phyloP scores from a whole-genome alignment of 2,797 vertebrate genomes.

The Diplodus sargus region DNA sequence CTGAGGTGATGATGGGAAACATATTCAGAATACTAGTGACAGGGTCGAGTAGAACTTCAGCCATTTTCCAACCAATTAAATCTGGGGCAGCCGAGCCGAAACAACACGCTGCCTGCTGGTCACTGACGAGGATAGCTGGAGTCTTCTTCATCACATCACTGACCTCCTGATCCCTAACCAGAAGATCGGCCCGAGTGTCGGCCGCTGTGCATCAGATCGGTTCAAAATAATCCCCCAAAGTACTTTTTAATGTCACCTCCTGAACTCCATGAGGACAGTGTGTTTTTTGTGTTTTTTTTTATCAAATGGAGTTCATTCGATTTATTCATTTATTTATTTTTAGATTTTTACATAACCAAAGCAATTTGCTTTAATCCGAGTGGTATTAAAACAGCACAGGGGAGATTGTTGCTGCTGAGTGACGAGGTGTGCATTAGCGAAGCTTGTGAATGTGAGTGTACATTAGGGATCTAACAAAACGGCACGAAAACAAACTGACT shows the following conservation, averaged over 20 bases:
- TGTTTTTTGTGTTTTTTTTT: conserved; percentile 13
- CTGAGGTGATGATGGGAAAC: neutral
- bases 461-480: conserved; percentile 16
- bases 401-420: conserved; percentile 30
- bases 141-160: conserved; percentile 30
- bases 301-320: conserved; percentile 48
- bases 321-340: conserved; percentile 47
- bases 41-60: neutral
- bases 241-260: conserved; percentile 49
- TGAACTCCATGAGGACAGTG: conserved; percentile 31
- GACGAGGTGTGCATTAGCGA: conserved; percentile 30
- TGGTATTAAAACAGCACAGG: conserved; percentile 57
- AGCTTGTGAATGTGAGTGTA: conserved; percentile 20
- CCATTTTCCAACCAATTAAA: neutral
- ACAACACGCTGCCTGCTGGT: neutral
- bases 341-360: conserved; percentile 68
- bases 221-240: conserved; percentile 56
- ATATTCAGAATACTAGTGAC: neutral
- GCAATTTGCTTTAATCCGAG: conserved; percentile 64
- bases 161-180: conserved; percentile 15
- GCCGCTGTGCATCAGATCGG: conserved; percentile 35
- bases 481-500: conserved; percentile 12
- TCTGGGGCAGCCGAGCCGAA: neutral
- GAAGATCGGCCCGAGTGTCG: conserved; percentile 20
- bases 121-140: neutral